Evolutionary conservation across 2,113 vertebrate genomes (phyloP).

Genomic region (Oophaga pumilio): DNA sequence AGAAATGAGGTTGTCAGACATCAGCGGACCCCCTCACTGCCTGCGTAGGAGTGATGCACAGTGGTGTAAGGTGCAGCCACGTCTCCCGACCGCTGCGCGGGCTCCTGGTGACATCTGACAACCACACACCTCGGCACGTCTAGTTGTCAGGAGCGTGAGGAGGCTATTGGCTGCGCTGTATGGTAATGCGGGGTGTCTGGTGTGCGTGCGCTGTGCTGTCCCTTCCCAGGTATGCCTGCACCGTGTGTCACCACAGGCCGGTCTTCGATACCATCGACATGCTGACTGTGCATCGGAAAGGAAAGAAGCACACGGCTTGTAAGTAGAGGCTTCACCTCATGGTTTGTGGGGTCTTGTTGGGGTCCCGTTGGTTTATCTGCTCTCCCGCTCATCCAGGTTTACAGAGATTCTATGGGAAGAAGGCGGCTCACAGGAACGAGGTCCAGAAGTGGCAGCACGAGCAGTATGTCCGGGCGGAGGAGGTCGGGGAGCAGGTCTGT

Average conservation of each 20-base stretch:
- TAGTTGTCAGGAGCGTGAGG: too few relatives aligned
- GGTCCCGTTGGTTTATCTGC: background rate
- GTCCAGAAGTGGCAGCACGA: slow-evolving; percentile 72
- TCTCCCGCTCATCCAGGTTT: slow-evolving; percentile 60
- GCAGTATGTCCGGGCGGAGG: slow-evolving; percentile 68
- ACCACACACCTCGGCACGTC: too few relatives aligned
- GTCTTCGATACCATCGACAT: slow-evolving; percentile 87
- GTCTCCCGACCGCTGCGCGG: too few relatives aligned
- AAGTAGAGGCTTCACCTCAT: slow-evolving; percentile 54
- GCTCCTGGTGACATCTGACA: too few relatives aligned
- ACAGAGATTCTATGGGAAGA: slow-evolving; percentile 82
- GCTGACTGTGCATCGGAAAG: slow-evolving; percentile 83
- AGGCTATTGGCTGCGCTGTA: too few relatives aligned
- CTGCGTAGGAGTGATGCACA: too few relatives aligned
- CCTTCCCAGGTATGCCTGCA: slow-evolving; percentile 81
- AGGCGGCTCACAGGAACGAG: slow-evolving; percentile 65
- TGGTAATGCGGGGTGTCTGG: too few relatives aligned
- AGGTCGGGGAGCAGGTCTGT: slow-evolving; percentile 68
- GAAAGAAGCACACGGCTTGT: slow-evolving; percentile 84
- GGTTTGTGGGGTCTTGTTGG: background rate
- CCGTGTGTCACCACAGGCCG: slow-evolving; percentile 85
- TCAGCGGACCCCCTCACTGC: too few relatives aligned
- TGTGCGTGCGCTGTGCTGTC: background rate
- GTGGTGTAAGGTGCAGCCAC: too few relatives aligned
- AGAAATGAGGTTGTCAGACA: background rate